Percentiles rank a stretch among this genome's conserved stretches.
These are phyloP conservation scores for Adelges cooleyi DNA, from an alignment of 1,140 invertebrate genomes.

Conservation along the genomic window DNA sequence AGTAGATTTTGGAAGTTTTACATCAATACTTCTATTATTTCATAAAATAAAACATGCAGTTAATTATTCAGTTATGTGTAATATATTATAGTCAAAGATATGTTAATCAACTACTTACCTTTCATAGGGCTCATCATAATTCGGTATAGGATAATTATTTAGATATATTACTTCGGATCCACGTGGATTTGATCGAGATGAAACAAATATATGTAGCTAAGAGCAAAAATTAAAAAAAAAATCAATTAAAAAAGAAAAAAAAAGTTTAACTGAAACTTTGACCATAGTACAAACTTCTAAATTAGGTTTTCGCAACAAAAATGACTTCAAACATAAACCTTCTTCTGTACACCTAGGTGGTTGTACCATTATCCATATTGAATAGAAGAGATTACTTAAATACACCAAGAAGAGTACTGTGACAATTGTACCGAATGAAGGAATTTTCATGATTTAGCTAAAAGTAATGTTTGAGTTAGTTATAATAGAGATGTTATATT, in stretches of 20 bases:
- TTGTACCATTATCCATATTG: constrained; percentile 22
- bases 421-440: background rate
- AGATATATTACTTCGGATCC: constrained; percentile 9
- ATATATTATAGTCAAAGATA: too few species aligned
- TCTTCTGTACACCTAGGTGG: constrained; percentile 6
- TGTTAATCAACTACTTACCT: too few species aligned
- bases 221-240: too few species aligned
- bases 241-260: too few species aligned
- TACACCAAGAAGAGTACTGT: constrained; percentile 1
- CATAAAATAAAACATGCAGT: too few species aligned
- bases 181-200: background rate
- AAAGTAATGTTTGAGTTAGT: too few species aligned
- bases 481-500: too few species aligned
- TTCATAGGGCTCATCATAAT: constrained; percentile 15
- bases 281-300: constrained; percentile 12
- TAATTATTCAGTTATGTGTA: too few species aligned
- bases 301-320: constrained; percentile 2
- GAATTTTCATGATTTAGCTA: background rate
- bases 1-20: constrained; percentile 1
- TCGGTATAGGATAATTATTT: background rate
- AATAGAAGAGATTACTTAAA: constrained; percentile 8
- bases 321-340: constrained; percentile 21
- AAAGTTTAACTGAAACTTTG: too few species aligned
- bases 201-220: constrained; percentile 16
- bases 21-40: background rate